Percentiles rank a stretch among this genome's conserved stretches.
Conservation (phyloP, 2,113 vertebrate genomes). For the Carlito syrichta region DNA sequence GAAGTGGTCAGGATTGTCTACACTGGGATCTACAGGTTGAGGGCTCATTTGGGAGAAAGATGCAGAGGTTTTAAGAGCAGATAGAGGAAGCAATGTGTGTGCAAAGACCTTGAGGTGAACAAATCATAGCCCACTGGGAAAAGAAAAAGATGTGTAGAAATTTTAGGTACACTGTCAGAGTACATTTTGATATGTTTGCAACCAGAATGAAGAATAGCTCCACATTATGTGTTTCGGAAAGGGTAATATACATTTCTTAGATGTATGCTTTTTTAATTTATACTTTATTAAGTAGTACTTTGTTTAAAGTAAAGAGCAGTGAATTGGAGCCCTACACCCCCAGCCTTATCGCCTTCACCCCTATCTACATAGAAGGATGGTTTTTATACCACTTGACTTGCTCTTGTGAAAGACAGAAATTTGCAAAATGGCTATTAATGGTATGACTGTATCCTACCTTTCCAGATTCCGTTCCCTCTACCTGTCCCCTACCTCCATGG, state of each 20-base stretch:
- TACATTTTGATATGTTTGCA: background rate
- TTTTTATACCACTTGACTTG: background rate
- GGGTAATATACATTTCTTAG: background rate
- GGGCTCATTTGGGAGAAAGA: background rate
- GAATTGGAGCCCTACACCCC: background rate
- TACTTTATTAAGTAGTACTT: background rate
- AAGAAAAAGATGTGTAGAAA: background rate
- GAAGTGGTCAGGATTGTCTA: background rate
- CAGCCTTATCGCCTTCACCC: background rate
- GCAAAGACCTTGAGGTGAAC: background rate
- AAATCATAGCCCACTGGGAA: background rate
- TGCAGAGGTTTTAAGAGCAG: background rate
- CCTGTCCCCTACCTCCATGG: background rate
- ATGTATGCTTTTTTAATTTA: background rate
- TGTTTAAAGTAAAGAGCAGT: background rate
- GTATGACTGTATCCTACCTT: rapidly evolving
- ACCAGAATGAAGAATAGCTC: background rate
- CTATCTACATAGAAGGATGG: too few species aligned
- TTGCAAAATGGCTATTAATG: background rate
- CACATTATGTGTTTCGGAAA: background rate
- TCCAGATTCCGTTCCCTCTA: background rate
- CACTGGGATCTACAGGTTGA: background rate
- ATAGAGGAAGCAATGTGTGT: background rate
- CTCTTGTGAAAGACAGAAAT: background rate
- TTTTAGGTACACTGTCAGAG: background rate